Base-by-base conservation (phyloP, 1,140 invertebrate genomes). In the Venustaconcha ellipsiformis region DNA sequence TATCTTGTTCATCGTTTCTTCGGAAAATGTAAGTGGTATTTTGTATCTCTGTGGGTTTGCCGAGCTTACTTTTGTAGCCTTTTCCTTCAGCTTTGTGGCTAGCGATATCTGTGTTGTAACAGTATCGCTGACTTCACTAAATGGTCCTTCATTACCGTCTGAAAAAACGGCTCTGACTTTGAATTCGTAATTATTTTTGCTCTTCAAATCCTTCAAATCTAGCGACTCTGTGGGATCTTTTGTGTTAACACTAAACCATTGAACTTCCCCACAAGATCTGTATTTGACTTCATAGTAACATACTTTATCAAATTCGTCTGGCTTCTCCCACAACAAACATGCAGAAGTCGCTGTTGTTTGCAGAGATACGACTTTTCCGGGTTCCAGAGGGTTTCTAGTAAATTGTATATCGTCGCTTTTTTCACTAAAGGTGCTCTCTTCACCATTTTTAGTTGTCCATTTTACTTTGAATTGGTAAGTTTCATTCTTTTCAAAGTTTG, bases 121-220 rank as follows among this genome's bases (percentile, higher is more conserved):
- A 56, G n/a, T n/a, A 15, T 69, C 57, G 23, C 67, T 69, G 18
- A 20, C n/a, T 56, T 69, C 48, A 26, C 67, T 69, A 26, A 58
- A 69, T 6, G 57, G 57, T 14, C 67, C 67, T 23, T 69, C 67
- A 58, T 56, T 23, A 23, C 59, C 67, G 15, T 69, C 67, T 48
- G 37, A 48, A 59, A 37, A 58, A 15, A 69, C 26, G 17, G 59
- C 67, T 2, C 67, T n/a, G 6, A 69, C 67, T 14, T 56, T 56
- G 67, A 69, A 69, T 14, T 58, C 48, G 26, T 26, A 69, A 15
- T 15, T 56, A 20, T 13, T 69, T 18, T 59, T 59, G 17, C 56
- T 58, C 67, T 69, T 69, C 12, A 69, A 30, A 23, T 69, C 26
- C 8, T 18, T 57, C 17, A 69, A 56, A 15, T 56, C 14, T 23